Conservation (phyloP, 2,888 invertebrate genomes). For the Ophion ellenae region DNA sequence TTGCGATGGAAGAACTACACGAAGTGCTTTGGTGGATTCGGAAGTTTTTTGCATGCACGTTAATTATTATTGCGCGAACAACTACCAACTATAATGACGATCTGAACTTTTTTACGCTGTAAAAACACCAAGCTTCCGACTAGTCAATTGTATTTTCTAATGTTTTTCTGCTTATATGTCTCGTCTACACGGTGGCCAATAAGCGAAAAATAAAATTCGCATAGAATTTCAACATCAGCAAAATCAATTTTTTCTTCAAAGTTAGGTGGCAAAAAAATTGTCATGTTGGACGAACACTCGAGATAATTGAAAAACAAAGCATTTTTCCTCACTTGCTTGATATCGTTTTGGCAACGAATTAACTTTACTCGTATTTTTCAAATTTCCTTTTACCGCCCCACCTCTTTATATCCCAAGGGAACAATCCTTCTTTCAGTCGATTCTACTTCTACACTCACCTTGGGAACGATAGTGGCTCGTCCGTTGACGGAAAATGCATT, state of each 20-base stretch:
- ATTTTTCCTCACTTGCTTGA: background rate
- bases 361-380: too few relatives aligned
- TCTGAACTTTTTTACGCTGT: background rate
- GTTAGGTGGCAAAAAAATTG: background rate
- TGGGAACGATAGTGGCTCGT: constrained; percentile 89
- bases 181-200: too few relatives aligned
- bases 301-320: background rate
- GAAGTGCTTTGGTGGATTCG: background rate
- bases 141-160: background rate
- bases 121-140: background rate
- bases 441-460: constrained; percentile 84
- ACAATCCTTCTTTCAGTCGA: background rate
- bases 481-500: constrained; percentile 91
- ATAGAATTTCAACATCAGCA: background rate
- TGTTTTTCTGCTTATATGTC: too few relatives aligned
- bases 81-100: background rate
- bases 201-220: too few relatives aligned
- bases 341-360: background rate
- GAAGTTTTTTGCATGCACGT: background rate
- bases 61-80: background rate
- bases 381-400: background rate
- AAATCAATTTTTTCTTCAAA: background rate
- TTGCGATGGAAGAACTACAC: background rate
- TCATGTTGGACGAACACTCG: background rate
- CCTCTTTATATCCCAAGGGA: too few relatives aligned